phyloP scores from a whole-genome alignment of 2,888 invertebrate genomes.

The Tenthredo distinguenda region DNA sequence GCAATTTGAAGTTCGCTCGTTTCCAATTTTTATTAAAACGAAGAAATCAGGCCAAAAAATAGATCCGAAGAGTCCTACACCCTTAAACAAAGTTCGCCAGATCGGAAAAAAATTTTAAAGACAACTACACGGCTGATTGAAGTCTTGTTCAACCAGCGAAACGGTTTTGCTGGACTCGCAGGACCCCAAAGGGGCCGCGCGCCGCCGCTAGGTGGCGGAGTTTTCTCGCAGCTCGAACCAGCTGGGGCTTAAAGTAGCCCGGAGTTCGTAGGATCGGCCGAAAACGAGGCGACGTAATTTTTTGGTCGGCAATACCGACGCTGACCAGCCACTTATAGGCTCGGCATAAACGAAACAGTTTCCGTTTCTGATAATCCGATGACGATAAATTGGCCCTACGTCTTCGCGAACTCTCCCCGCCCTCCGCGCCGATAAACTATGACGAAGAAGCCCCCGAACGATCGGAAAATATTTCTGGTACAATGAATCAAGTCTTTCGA shows the following conservation, averaged over 20 bases:
- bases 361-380: background rate
- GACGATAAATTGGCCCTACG: background rate
- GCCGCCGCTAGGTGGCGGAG: background rate
- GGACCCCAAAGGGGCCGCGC: background rate
- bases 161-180: too few species aligned
- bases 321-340: too few species aligned
- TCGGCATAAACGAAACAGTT: background rate
- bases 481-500: background rate
- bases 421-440: background rate
- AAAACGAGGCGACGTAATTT: background rate
- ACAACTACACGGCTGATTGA: too few species aligned
- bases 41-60: background rate
- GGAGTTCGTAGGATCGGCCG: background rate
- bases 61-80: too few species aligned
- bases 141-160: too few species aligned
- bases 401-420: background rate
- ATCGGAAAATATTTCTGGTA: constrained; percentile 2
- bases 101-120: too few species aligned
- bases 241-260: background rate
- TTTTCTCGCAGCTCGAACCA: background rate
- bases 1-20: background rate
- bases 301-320: too few species aligned
- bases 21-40: background rate
- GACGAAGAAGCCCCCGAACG: background rate
- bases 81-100: too few species aligned